Evolutionary conservation across 2,797 vertebrate species (phyloP).

Genomic region (Florisuga fusca): DNA sequence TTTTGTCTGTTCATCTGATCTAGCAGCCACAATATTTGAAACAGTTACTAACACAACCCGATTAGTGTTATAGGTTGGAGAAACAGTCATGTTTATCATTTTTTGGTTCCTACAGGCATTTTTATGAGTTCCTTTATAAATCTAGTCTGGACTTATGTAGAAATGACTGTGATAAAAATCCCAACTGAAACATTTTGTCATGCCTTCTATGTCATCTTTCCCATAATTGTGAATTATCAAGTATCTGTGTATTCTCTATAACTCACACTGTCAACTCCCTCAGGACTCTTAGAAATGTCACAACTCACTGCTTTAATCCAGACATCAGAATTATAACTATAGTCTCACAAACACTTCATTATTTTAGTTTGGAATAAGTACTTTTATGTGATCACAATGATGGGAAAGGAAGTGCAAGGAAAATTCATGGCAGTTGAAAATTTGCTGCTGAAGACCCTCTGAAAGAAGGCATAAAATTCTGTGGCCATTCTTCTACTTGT

Average conservation of each 20-base stretch:
- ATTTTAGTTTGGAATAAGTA: neutral
- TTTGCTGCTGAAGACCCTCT: slow-evolving; percentile 8
- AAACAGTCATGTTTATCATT: neutral
- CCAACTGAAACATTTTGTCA: neutral
- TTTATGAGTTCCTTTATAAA: neutral
- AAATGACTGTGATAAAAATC: neutral
- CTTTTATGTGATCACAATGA: slow-evolving; percentile 19
- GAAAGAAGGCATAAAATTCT: slow-evolving; percentile 4
- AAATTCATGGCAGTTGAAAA: neutral
- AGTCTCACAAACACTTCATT: slow-evolving; percentile 11
- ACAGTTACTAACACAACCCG: neutral
- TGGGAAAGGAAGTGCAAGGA: slow-evolving; percentile 42
- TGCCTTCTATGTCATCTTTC: neutral
- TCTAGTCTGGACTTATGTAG: neutral
- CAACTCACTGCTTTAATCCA: slow-evolving; percentile 9
- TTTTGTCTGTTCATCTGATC: neutral
- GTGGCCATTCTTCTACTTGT: neutral
- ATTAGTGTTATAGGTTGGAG: neutral
- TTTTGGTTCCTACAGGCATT: neutral
- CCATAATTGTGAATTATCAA: neutral
- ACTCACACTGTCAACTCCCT: neutral
- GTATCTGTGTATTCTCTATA: neutral
- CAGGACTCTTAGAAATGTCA: slow-evolving; percentile 38
- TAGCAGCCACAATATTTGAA: neutral
- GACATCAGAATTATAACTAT: neutral